Percentiles rank a stretch among this genome's conserved stretches.
These are phyloP conservation scores for Zaprionus obscuricornis DNA, from an alignment of 2,888 invertebrate genomes.

Conservation along the genomic window DNA sequence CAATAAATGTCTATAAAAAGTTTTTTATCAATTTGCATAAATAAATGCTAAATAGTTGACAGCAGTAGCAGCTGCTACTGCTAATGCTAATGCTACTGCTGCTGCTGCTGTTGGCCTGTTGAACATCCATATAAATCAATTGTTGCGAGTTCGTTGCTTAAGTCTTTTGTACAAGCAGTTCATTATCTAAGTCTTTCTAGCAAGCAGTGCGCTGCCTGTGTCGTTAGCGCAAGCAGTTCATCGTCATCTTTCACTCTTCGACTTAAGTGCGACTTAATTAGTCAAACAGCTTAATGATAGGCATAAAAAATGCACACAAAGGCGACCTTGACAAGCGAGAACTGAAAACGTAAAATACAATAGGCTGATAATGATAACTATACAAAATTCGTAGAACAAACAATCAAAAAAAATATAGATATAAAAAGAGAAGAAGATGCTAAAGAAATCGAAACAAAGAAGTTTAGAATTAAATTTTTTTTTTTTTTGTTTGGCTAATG, in stretches of 20 bases:
- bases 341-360: no score
- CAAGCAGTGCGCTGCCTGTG: constrained; percentile 13
- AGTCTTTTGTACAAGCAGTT: constrained; percentile 54
- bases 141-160: constrained; percentile 63
- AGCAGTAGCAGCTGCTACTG: constrained; percentile 44
- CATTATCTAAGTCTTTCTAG: constrained; percentile 49
- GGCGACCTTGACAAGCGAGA: constrained; percentile 34
- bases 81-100: no score
- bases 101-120: no score
- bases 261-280: constrained; percentile 50
- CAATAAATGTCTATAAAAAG: constrained; percentile 46
- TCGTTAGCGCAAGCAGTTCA: no score
- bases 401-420: constrained; percentile 4
- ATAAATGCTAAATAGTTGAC: constrained; percentile 19
- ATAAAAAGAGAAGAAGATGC: no score
- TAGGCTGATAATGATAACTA: constrained; percentile 39
- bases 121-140: no score
- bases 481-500: no score
- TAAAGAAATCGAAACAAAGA: no score
- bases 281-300: constrained; percentile 32
- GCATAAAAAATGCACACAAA: constrained; percentile 13
- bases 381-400: not conserved
- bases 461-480: no score
- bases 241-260: constrained; percentile 21
- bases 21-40: constrained; percentile 46